A percentile compares a stretch with the other conserved stretches of the same genome.
Evolutionary conservation across 2,888 invertebrate genomes (phyloP).

Genomic region (Sclerodermus sp.): DNA sequence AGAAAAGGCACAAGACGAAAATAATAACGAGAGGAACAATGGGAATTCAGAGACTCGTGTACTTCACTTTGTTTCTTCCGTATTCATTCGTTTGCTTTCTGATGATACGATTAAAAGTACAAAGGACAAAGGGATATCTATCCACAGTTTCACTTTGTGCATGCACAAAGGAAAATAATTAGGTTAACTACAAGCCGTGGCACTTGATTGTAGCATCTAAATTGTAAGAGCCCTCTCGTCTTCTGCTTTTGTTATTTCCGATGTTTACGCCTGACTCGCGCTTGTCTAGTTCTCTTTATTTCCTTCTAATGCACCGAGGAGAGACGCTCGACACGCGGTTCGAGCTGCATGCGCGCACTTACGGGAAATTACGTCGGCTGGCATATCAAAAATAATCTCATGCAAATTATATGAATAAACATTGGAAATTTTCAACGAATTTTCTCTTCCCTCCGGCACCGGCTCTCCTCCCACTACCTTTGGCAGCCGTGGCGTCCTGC

Average conservation of each 20-base stretch:
- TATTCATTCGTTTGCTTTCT: too few relatives aligned
- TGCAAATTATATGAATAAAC: constrained; percentile 48
- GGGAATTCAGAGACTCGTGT: too few relatives aligned
- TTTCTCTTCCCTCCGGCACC: constrained; percentile 27
- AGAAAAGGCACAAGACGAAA: too few relatives aligned
- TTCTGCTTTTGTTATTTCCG: not conserved
- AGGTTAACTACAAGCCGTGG: not conserved
- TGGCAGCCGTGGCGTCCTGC: constrained; percentile 13
- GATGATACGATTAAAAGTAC: too few relatives aligned
- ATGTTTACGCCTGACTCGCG: not conserved
- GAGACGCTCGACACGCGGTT: not conserved
- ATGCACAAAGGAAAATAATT: not conserved
- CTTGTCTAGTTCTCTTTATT: not conserved
- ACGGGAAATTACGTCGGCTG: constrained; percentile 19
- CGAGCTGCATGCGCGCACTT: not conserved
- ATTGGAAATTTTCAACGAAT: constrained; percentile 44
- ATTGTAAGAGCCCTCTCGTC: not conserved
- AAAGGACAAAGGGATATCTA: not conserved
- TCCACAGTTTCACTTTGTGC: not conserved
- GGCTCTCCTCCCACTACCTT: constrained; percentile 7
- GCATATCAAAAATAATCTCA: constrained; percentile 41
- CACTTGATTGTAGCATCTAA: not conserved
- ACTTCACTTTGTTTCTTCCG: too few relatives aligned
- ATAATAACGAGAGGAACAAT: too few relatives aligned
- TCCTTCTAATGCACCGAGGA: too few relatives aligned